Base-by-base conservation (phyloP, 2,797 vertebrate genomes). In the Intellagama lesueurii region DNA sequence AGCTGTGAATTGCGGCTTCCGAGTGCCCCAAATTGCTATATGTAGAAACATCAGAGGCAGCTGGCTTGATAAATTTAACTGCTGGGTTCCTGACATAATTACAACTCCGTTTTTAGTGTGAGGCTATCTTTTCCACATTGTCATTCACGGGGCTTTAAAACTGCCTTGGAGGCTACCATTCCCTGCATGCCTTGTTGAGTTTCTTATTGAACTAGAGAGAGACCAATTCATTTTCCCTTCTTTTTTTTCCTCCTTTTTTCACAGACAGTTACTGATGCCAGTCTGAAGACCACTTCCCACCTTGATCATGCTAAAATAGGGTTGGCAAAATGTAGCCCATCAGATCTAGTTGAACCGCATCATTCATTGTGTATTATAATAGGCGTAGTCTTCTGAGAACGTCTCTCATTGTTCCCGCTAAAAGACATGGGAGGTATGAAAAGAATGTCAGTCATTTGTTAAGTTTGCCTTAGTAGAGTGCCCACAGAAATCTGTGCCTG, bases 1-100 rank as follows among this genome's bases (percentile, higher is more conserved):
- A 9, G 5, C 68, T 90, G 92, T 84, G 70, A 77, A 81, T 82
- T 24, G 30, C 0, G 70, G 79, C 49, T 56, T 91, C 32, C 14
- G 77, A 84, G 87, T 85, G 60, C 8, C 87, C 24, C 66, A 81
- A n/a, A 40, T 85, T 90, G 88, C 78, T 92, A 52, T 40, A 66
- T 91, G 60, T 82, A 26, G 88, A 90, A 91, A 77, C 81, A 7
- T 56, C 2, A 52, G 73, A 87, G 76, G 82, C 8, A 8, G 24
- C 88, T 75, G 12, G 44, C 47, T 88, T 90, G 79, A 91, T 87
- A 92, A 90, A 88, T 91, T 90, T 89, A 79, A 92, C 86, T 76
- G 2, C 44, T 70, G 81, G 35, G 70, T 87, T 92, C 89, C 70
- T 91, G 86, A 89, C 73, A 91, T 88, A 76, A 76, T 83, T 83